phyloP scores from a whole-genome alignment of 2,113 vertebrate genomes.

The Circaetus gallicus region DNA sequence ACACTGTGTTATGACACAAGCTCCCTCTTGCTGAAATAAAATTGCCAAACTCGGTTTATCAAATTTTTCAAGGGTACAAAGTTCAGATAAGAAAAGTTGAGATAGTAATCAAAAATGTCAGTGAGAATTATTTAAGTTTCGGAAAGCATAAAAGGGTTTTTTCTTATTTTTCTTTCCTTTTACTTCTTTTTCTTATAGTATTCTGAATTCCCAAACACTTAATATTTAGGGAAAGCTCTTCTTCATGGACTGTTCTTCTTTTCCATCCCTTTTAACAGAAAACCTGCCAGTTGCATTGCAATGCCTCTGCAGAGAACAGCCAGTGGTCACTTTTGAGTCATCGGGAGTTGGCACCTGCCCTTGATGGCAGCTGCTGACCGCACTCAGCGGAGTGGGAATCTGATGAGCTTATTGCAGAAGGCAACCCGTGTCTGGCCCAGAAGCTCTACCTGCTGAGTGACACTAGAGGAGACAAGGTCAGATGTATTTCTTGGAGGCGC shows the following conservation, averaged over 20 bases:
- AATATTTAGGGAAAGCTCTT: neutral
- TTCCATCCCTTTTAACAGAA: neutral
- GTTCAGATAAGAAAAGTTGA: constrained; percentile 40
- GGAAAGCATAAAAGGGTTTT: neutral
- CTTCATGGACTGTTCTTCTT: neutral
- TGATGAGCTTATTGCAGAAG: neutral
- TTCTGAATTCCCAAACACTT: neutral
- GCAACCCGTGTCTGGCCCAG: neutral
- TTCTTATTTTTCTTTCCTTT: neutral
- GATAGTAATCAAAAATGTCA: constrained; percentile 27
- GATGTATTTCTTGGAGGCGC: neutral
- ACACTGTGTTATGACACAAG: constrained; percentile 23
- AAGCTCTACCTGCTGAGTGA: neutral
- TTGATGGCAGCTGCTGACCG: neutral
- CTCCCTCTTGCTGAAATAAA: constrained; percentile 22
- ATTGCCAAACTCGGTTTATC: constrained; percentile 26
- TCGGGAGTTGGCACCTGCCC: neutral
- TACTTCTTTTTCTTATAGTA: neutral
- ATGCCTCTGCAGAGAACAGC: neutral
- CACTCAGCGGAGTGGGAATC: neutral
- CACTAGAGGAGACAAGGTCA: neutral
- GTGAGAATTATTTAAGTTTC: constrained; percentile 27
- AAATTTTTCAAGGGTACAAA: constrained; percentile 34
- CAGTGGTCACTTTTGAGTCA: neutral
- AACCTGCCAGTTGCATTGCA: neutral